Conservation (phyloP, 2,888 invertebrate genomes). For the Eupithecia exiguata region DNA sequence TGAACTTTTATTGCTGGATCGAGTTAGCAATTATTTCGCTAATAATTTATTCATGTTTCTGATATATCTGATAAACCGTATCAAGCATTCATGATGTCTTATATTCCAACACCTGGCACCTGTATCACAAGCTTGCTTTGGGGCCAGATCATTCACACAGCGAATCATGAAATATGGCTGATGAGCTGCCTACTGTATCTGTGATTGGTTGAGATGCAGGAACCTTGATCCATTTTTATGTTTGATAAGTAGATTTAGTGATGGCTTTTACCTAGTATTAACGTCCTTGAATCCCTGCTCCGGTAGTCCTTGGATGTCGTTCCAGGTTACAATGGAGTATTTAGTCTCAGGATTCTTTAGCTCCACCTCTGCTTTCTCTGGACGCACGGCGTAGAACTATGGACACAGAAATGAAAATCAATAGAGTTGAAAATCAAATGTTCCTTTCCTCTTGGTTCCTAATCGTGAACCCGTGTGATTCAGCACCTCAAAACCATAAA, state of each 20-base stretch:
- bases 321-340: slow-evolving; percentile 85
- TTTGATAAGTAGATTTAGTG: background rate
- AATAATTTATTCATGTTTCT: no score
- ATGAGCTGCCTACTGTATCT: no score
- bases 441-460: no score
- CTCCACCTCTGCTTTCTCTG: slow-evolving; percentile 65
- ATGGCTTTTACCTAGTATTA: slow-evolving; percentile 67
- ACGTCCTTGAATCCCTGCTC: slow-evolving; percentile 86
- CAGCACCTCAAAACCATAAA: background rate
- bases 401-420: background rate
- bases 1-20: background rate
- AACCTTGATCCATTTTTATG: no score
- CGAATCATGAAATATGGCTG: no score
- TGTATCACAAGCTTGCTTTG: no score
- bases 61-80: background rate
- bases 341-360: slow-evolving; percentile 56
- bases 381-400: slow-evolving; percentile 70
- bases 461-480: background rate
- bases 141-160: no score
- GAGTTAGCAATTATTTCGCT: background rate
- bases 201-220: no score
- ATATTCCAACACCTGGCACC: background rate
- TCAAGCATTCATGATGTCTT: background rate
- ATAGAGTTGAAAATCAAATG: background rate
- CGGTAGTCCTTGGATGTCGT: slow-evolving; percentile 86